Evolutionary conservation across 2,797 vertebrate species (phyloP), one percentile per base, ranked within the genome.

Genomic region (Sebastes melanostomus): DNA sequence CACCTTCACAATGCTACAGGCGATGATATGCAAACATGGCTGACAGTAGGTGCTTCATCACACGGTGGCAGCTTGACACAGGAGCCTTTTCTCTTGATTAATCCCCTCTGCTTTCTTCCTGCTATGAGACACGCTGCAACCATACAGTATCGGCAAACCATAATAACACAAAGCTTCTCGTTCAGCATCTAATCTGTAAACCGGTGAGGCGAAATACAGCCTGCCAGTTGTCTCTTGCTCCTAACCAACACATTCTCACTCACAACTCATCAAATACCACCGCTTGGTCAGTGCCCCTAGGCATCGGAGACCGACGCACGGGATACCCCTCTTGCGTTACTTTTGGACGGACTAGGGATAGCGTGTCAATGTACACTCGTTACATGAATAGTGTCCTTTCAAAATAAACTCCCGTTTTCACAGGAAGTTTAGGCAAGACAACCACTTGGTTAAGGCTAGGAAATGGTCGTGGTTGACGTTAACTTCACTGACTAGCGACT

Each of bases 21-120:
- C 91, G 72, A 81, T 87, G 86, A 93, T 91, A 93, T 91, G 86
- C 88, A 91, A 94, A 93, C 90, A 88, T 86, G 88, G 84, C 89
- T 89, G 93, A 90, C 87, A 88, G 88, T 81, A 81, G 90, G 92
- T 93, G 93, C 92, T 94, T 93, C 92, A 92, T 93, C 92, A 91
- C 76, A 70, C 71, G 3, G 74, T 87, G 85, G 84, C 92, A 92
- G 89, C 75, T 88, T 90, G 88, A 92, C 90, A 90, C 84, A 27
- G 81, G 79, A 83, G 89, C 73, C 78, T 92, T 88, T 89, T 77
- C 84, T 86, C 78, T 68, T 92, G 90, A 95, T 94, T 92, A 90
- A 91, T 93, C 87, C 83, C 69, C 71, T 85, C 70, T 55, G 71
- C 84, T 87, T 60, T 50, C 62, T 66, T 69, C 73, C 86, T 61